phyloP scores from a whole-genome alignment of 2,888 invertebrate genomes.

The Nephrotoma guestfalica region DNA sequence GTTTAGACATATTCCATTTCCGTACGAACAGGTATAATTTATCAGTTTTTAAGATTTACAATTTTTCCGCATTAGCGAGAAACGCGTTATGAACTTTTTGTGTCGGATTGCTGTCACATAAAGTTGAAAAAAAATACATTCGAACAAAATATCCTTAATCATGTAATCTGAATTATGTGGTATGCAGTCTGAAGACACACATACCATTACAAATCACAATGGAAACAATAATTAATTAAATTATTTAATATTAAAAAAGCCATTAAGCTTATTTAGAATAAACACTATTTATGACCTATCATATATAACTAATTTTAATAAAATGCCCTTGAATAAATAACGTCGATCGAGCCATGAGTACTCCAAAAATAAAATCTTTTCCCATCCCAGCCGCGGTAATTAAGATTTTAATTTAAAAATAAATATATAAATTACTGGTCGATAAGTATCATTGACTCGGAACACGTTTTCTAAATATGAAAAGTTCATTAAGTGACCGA shows the following conservation, averaged over 20 bases:
- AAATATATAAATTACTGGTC: no score
- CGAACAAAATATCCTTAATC: not conserved
- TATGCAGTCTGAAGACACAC: not conserved
- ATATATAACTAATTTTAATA: not conserved
- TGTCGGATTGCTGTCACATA: no score
- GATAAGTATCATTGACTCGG: no score
- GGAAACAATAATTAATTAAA: not conserved
- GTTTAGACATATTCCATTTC: not conserved
- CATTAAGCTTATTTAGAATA: not conserved
- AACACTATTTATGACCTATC: not conserved
- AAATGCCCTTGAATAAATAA: not conserved
- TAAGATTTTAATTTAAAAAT: no score
- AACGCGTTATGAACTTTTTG: no score
- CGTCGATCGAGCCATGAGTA: not conserved
- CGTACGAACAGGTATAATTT: not conserved
- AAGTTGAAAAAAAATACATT: no score
- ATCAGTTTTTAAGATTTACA: not conserved
- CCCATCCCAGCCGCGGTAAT: not conserved
- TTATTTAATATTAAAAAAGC: not conserved
- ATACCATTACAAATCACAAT: not conserved
- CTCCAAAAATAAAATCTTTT: not conserved
- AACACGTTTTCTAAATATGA: no score
- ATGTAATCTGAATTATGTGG: not conserved
- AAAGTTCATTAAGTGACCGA: no score
- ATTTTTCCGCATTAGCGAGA: not conserved